phyloP scores from a whole-genome alignment of 2,113 vertebrate genomes.

The Diphyllodes magnificus region DNA sequence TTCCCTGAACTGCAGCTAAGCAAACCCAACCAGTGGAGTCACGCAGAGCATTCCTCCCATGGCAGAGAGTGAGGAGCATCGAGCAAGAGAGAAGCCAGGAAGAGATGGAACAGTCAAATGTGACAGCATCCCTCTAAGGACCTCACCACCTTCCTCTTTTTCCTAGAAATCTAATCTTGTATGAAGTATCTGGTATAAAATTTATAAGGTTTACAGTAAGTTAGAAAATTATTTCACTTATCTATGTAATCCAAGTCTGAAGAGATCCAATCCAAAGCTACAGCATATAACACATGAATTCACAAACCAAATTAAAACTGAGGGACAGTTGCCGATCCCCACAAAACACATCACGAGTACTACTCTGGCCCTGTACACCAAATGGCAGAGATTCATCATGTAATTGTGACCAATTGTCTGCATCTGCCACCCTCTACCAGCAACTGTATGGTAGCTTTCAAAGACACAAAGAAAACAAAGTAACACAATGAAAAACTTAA shows the following conservation, averaged over 20 bases:
- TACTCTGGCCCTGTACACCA: neutral
- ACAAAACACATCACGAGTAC: fast-evolving
- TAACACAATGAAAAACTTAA: neutral
- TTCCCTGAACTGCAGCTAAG: neutral
- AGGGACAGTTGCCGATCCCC: neutral
- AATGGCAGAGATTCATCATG: neutral
- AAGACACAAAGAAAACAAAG: neutral
- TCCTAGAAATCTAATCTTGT: neutral
- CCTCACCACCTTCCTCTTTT: neutral
- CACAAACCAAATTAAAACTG: neutral
- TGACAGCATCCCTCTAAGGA: neutral
- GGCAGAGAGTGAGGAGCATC: neutral
- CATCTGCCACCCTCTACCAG: neutral
- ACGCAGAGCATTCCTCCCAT: fast-evolving
- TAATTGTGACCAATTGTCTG: neutral
- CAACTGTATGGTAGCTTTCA: neutral
- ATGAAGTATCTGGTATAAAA: neutral
- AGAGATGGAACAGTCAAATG: neutral
- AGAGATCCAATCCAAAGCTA: neutral
- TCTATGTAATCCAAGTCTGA: neutral
- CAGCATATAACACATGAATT: neutral
- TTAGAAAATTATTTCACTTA: neutral
- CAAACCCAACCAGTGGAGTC: neutral
- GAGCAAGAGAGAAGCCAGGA: neutral
- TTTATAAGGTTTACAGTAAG: neutral